phyloP scores from a whole-genome alignment of 2,888 invertebrate species.

The Geophilus truncorum region DNA sequence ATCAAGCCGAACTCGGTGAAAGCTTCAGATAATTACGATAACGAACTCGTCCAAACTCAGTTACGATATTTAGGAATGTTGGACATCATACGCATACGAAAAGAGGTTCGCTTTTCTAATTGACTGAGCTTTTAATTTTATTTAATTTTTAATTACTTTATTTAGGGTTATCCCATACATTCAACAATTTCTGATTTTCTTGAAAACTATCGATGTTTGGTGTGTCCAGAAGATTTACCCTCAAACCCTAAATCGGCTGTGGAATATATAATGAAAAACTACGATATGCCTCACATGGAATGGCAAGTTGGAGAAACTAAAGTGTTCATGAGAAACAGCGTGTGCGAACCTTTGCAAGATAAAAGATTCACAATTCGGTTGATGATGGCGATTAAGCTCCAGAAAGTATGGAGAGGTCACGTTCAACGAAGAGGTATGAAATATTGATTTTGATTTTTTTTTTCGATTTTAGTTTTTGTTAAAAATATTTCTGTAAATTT shows the following conservation, averaged over 20 bases:
- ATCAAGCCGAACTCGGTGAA: slow-evolving; percentile 87
- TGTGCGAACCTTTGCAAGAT: slow-evolving; percentile 80
- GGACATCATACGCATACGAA: slow-evolving; percentile 83
- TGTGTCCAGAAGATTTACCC: slow-evolving; percentile 52
- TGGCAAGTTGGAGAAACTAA: slow-evolving; percentile 85
- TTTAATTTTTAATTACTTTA: slow-evolving; percentile 28
- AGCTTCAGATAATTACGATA: slow-evolving; percentile 70
- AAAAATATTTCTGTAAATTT: neutral
- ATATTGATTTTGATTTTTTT: neutral
- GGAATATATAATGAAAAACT: slow-evolving; percentile 57
- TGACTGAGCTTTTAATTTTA: neutral
- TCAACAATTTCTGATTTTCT: slow-evolving; percentile 70
- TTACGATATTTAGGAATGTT: slow-evolving; percentile 86
- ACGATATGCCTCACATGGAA: slow-evolving; percentile 65
- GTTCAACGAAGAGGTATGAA: slow-evolving; percentile 57
- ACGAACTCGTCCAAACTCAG: slow-evolving; percentile 76
- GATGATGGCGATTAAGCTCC: slow-evolving; percentile 66
- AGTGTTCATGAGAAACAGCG: slow-evolving; percentile 70
- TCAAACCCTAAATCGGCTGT: slow-evolving; percentile 41
- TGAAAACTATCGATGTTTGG: slow-evolving; percentile 65
- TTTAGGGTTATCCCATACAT: slow-evolving; percentile 78
- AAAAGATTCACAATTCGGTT: slow-evolving; percentile 64
- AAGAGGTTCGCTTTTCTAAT: slow-evolving; percentile 50
- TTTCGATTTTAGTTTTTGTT: no score
- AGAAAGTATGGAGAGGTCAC: slow-evolving; percentile 67